phyloP scores from a whole-genome alignment of 2,113 vertebrate genomes.

The Crotalus helleri region DNA sequence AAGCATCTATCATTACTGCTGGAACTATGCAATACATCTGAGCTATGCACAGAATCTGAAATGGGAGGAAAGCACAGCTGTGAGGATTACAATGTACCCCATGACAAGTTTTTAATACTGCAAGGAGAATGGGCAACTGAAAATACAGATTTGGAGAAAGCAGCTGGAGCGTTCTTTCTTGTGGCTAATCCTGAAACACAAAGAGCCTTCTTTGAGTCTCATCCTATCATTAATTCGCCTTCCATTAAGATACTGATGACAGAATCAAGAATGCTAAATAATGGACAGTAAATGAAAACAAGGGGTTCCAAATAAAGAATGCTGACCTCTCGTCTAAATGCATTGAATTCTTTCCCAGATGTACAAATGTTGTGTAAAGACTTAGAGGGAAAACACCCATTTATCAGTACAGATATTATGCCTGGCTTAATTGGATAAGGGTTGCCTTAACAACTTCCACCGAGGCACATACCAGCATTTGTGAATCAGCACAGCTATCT shows the following conservation, averaged over 20 bases:
- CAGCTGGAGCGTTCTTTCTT: neutral
- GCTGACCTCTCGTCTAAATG: slow-evolving; percentile 41
- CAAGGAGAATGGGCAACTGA: slow-evolving; percentile 3
- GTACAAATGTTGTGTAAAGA: neutral
- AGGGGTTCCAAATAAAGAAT: slow-evolving; percentile 6
- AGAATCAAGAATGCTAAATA: slow-evolving; percentile 40
- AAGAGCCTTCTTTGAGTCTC: neutral
- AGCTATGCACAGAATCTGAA: slow-evolving; percentile 2
- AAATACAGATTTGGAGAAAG: slow-evolving; percentile 19
- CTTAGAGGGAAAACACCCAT: neutral
- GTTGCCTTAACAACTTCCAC: slow-evolving; percentile 22
- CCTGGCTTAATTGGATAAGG: neutral
- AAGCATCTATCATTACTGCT: neutral
- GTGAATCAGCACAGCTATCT: neutral
- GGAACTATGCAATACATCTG: neutral
- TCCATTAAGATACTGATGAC: slow-evolving; percentile 42
- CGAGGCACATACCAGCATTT: neutral
- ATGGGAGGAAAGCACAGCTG: neutral
- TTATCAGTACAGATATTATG: neutral
- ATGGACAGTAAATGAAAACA: slow-evolving; percentile 18
- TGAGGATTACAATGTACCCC: neutral
- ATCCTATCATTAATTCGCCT: slow-evolving; percentile 30
- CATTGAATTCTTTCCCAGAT: slow-evolving; percentile 43
- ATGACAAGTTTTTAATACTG: neutral
- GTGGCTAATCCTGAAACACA: slow-evolving; percentile 22